A percentile compares a stretch with the other conserved stretches of the same genome.
These are phyloP conservation scores for Trichomycterus rosablanca DNA, from an alignment of 2,113 vertebrate genomes.

Conservation along the genomic window DNA sequence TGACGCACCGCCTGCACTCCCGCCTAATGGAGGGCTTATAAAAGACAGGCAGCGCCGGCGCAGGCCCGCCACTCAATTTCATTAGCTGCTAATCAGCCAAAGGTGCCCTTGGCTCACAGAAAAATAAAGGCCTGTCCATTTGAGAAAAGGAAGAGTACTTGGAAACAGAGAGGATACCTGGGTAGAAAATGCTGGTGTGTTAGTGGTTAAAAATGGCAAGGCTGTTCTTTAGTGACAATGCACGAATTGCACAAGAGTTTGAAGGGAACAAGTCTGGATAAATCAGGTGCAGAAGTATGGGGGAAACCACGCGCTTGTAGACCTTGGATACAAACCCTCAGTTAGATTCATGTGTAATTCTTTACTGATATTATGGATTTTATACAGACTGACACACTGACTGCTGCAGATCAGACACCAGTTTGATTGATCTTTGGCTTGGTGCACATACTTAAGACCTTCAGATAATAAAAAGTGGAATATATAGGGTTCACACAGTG, in stretches of 20 bases:
- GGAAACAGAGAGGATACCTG: conserved; percentile 10
- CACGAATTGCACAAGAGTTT: background rate
- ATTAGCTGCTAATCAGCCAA: conserved; percentile 50
- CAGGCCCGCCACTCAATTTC: conserved; percentile 52
- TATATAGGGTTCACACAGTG: no score
- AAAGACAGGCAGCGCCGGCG: conserved; percentile 42
- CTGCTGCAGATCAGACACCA: no score
- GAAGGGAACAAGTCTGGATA: background rate
- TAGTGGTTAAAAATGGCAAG: conserved; percentile 9
- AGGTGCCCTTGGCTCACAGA: conserved; percentile 54
- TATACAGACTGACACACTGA: no score
- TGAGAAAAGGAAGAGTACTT: conserved; percentile 22
- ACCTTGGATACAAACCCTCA: no score
- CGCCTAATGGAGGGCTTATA: conserved; percentile 51
- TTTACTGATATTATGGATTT: conserved; percentile 5
- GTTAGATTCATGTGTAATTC: background rate
- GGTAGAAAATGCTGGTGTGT: conserved; percentile 28
- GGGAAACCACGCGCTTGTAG: no score
- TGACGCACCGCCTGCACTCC: conserved; percentile 48
- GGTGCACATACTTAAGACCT: no score
- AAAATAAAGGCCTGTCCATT: conserved; percentile 35
- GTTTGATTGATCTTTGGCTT: no score
- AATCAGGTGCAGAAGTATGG: background rate
- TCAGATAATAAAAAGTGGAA: no score
- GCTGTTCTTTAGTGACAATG: conserved; percentile 2